phyloP scores from a whole-genome alignment of 2,888 invertebrate species.

The Lepidochrysops patricia region DNA sequence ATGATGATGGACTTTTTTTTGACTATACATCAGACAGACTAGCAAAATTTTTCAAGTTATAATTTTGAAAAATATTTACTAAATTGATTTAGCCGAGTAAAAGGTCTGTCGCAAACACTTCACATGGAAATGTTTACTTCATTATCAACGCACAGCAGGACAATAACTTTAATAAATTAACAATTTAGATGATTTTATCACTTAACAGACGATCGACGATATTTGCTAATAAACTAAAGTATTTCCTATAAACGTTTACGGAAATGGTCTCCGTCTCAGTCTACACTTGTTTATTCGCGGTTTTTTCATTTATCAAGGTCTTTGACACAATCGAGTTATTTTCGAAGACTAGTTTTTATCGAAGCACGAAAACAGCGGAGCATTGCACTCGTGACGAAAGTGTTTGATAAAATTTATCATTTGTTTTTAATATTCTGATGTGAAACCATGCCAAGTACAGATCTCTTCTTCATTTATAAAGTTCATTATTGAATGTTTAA shows the following conservation, averaged over 20 bases:
- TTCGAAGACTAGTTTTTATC: slow-evolving; percentile 45
- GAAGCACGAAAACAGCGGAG: slow-evolving; percentile 34
- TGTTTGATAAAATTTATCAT: slow-evolving; percentile 3
- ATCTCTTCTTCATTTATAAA: too few relatives aligned
- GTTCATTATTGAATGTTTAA: too few relatives aligned
- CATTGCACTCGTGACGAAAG: slow-evolving; percentile 24
- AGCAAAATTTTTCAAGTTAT: too few relatives aligned
- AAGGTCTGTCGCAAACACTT: too few relatives aligned
- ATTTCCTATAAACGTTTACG: slow-evolving; percentile 23
- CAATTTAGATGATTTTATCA: neutral
- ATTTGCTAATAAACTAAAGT: neutral
- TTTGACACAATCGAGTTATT: slow-evolving; percentile 56
- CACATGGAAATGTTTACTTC: too few relatives aligned
- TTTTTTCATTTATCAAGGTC: slow-evolving; percentile 63
- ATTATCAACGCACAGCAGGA: neutral
- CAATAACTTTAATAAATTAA: neutral
- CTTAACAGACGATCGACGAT: neutral
- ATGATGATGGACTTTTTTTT: too few relatives aligned
- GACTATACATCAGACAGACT: too few relatives aligned
- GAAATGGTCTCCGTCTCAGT: slow-evolving; percentile 29
- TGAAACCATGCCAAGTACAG: neutral
- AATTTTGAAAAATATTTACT: too few relatives aligned
- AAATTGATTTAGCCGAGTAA: too few relatives aligned
- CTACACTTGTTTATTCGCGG: slow-evolving; percentile 38
- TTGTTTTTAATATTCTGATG: neutral